These are phyloP conservation scores for Scolopax bukidnonensis DNA, from an alignment of 2,797 vertebrate species.

Conservation along the genomic window DNA sequence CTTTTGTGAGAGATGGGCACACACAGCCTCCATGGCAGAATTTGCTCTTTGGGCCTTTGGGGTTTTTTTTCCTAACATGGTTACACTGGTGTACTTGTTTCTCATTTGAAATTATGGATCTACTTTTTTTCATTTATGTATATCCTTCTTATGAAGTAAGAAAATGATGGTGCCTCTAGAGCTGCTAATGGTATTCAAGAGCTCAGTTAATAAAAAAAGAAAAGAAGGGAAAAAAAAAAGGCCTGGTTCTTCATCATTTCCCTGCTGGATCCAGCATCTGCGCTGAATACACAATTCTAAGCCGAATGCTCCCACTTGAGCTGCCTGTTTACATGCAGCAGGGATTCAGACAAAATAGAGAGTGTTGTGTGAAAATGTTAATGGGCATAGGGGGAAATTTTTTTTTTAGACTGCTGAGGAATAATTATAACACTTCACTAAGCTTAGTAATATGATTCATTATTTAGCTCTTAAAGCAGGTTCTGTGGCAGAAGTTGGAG, in stretches of 20 bases:
- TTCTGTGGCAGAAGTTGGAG: neutral
- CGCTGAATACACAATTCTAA: neutral
- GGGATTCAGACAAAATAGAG: conserved; percentile 26
- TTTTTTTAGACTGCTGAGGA: neutral
- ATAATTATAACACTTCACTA: conserved; percentile 1
- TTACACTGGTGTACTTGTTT: neutral
- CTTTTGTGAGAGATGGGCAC: neutral
- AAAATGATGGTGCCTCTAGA: neutral
- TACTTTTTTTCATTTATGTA: neutral
- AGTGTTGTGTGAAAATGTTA: conserved; percentile 23
- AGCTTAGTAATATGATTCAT: neutral
- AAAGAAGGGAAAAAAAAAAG: too few species aligned
- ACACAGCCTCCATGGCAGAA: neutral
- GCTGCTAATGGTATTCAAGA: conserved; percentile 14
- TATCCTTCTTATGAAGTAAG: neutral
- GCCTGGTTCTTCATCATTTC: neutral
- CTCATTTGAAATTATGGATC: neutral
- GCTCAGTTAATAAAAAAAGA: conserved; percentile 14
- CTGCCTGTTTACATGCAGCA: neutral
- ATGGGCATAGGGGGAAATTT: neutral
- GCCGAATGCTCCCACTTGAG: neutral
- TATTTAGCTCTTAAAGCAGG: neutral
- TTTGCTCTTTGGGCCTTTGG: neutral
- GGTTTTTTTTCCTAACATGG: neutral
- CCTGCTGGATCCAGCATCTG: neutral